phyloP scores from a whole-genome alignment of 2,888 invertebrate genomes.

The Glyphotaelius pellucidus region DNA sequence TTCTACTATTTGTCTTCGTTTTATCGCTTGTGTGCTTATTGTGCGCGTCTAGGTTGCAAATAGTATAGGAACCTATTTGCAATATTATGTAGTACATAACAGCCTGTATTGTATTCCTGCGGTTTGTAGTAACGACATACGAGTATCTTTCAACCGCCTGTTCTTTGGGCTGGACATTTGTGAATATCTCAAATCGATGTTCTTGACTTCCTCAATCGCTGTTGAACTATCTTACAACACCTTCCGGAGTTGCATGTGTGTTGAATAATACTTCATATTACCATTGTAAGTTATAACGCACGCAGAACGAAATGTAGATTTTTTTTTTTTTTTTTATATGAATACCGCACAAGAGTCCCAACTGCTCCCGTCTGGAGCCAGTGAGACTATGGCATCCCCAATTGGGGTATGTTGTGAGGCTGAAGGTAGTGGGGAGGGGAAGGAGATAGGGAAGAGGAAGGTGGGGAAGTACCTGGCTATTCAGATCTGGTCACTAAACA shows the following conservation, averaged over 20 bases:
- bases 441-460: no score
- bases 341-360: no score
- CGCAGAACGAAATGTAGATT: no score
- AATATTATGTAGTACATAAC: background rate
- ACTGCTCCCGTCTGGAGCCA: no score
- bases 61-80: background rate
- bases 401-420: no score
- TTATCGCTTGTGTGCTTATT: background rate
- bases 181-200: background rate
- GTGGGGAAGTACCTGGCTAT: no score
- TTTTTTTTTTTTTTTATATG: no score
- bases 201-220: background rate
- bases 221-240: background rate
- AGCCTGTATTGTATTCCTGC: conserved; percentile 19
- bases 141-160: background rate
- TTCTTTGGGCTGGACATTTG: background rate
- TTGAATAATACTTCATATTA: background rate
- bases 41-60: background rate
- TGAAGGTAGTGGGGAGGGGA: no score
- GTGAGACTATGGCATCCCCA: no score
- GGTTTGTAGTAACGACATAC: background rate
- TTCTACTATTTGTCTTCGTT: background rate
- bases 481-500: no score
- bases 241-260: background rate
- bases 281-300: no score